Evolutionary conservation across 2,888 invertebrate species (phyloP), one percentile per base, ranked within the genome.

Genomic region (Tromatobia lineatoria): DNA sequence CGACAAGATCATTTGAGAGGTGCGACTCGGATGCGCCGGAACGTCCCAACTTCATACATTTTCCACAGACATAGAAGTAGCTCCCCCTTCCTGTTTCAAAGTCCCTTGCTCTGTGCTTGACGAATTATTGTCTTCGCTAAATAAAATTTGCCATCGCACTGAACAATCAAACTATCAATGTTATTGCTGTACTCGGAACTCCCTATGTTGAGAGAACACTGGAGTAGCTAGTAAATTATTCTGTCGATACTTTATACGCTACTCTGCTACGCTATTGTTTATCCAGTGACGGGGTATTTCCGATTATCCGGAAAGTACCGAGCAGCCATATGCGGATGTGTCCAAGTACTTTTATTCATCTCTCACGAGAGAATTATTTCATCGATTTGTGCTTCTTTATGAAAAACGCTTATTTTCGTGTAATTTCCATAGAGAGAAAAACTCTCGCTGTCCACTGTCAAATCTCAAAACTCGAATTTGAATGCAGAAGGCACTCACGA

Each of bases 241-340:
- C 64, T 20, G 42, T 64, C 64, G 64, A 64, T 64, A 64, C 20
- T 64, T 42, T 64, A 20, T 64, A 38, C 64, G 42, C 38, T 64
- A 64, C 10, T 64, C 38, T 8, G 38, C n/a, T n/a, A n/a, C 18
- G 4, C 10, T 3, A 18, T 18, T 42, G 11, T 38, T 18, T 18
- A 11, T 42, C 3, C 20, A 64, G 11, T 42, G 20, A 64, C 64
- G 64, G 3, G 38, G 10, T 64, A 11, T 64, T 64, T 38, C 10
- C 20, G 38, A 42, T 20, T 7, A n/a, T 38, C 61, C 38, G 18
- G 18, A 3, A 64, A 38, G 34, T 7, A n/a, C 7, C 29, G 2
- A 15, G 34, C 34, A 8, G 7, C 3, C 25, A 11, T 15, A 15
- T 34, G 15, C 59, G 0, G 29, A 25, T 59, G 13, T 25, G 15